phyloP scores from a whole-genome alignment of 2,113 vertebrate genomes.

The Nymphicus hollandicus region DNA sequence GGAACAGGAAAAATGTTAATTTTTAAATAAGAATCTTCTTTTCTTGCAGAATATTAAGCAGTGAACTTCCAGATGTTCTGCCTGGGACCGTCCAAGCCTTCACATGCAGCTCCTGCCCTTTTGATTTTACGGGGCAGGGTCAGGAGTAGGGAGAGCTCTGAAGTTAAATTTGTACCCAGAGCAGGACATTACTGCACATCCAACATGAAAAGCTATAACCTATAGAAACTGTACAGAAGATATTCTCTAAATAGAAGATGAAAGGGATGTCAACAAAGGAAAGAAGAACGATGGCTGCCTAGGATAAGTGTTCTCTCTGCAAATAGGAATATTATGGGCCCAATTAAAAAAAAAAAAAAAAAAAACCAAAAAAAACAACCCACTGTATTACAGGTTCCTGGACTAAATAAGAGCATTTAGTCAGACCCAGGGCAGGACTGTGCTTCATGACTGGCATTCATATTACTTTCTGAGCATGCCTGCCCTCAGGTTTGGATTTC shows the following conservation, averaged over 20 bases:
- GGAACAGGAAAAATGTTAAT: not conserved
- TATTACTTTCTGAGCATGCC: rapidly evolving
- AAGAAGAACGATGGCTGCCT: not conserved
- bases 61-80: not conserved
- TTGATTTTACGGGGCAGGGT: not conserved
- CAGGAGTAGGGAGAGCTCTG: not conserved
- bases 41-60: not conserved
- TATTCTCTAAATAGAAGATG: rapidly evolving
- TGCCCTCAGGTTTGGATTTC: not conserved
- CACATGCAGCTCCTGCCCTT: not conserved
- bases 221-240: rapidly evolving
- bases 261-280: not conserved
- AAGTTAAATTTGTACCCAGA: not conserved
- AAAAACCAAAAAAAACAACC: not conserved
- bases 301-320: not conserved
- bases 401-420: not conserved
- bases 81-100: not conserved
- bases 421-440: not conserved
- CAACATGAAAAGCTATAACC: not conserved
- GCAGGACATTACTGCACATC: rapidly evolving
- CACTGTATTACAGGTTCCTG: not conserved
- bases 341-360: not conserved
- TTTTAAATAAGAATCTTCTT: not conserved
- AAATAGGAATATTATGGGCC: not conserved
- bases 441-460: not conserved